phyloP scores from a whole-genome alignment of 2,888 invertebrate species.

The Aleiodes testaceus region DNA sequence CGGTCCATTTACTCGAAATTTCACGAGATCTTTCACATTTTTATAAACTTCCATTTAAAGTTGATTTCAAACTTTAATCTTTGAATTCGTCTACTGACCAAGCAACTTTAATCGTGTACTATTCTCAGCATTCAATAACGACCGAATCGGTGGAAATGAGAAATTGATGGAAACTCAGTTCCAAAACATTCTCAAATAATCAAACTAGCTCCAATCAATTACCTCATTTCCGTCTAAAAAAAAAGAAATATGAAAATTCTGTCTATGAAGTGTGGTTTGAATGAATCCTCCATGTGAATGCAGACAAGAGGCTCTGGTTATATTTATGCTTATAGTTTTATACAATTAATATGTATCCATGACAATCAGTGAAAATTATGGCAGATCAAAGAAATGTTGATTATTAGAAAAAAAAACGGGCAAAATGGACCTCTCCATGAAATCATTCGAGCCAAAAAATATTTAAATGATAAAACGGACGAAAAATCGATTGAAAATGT shows the following conservation, averaged over 20 bases:
- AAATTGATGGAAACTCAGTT: conserved; percentile 18
- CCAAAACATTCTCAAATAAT: conserved; percentile 32
- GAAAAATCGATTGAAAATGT: too few relatives aligned
- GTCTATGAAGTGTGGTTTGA: conserved; percentile 53
- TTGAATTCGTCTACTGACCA: too few relatives aligned
- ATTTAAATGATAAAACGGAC: not conserved
- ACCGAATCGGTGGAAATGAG: not conserved
- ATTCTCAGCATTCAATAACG: too few relatives aligned
- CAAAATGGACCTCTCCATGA: too few relatives aligned
- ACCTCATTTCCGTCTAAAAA: not conserved
- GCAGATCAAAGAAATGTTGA: conserved; percentile 23
- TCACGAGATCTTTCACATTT: too few relatives aligned
- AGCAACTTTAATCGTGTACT: too few relatives aligned
- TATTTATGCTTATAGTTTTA: conserved; percentile 49
- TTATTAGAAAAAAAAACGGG: too few relatives aligned
- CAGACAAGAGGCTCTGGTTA: conserved; percentile 67
- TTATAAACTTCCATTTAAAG: too few relatives aligned
- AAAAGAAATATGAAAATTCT: conserved; percentile 21
- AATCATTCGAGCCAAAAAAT: too few relatives aligned
- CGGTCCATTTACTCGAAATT: too few relatives aligned
- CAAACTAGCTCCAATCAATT: conserved; percentile 2
- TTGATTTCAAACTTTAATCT: too few relatives aligned
- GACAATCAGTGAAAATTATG: conserved; percentile 52
- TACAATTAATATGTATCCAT: conserved; percentile 44
- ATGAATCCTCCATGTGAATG: conserved; percentile 69